Conservation (phyloP, 1,140 invertebrate genomes). For the Hylaeus volcanicus region DNA sequence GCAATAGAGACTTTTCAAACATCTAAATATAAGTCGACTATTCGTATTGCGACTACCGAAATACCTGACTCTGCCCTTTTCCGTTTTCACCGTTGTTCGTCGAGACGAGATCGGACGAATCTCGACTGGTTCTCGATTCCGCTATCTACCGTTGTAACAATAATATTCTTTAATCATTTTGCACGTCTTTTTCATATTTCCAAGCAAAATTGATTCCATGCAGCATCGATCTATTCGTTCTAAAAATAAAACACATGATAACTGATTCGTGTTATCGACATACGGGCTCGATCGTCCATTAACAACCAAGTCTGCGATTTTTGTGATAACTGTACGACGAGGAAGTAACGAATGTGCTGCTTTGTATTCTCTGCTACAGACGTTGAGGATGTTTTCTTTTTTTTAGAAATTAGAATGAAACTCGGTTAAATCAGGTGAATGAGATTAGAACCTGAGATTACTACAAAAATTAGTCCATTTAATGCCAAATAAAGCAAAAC, state of each 20-base stretch:
- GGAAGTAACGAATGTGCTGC: background rate
- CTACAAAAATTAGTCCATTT: too few species aligned
- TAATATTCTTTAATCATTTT: too few species aligned
- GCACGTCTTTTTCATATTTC: background rate
- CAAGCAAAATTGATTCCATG: background rate
- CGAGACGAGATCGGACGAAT: too few species aligned
- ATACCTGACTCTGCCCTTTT: background rate
- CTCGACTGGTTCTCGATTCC: background rate
- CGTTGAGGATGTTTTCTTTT: too few species aligned
- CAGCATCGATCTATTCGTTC: background rate
- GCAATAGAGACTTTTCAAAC: conserved; percentile 11
- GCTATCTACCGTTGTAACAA: too few species aligned
- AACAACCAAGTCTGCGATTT: background rate
- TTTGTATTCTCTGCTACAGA: background rate
- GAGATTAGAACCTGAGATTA: too few species aligned
- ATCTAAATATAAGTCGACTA: conserved; percentile 17
- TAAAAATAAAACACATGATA: background rate
- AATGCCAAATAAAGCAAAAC: too few species aligned
- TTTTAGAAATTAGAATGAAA: too few species aligned
- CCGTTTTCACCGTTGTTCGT: background rate
- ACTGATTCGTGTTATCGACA: background rate
- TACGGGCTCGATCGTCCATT: background rate
- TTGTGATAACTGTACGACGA: background rate
- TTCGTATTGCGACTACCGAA: conserved; percentile 2
- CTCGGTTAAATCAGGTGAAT: too few species aligned